Conservation (phyloP, 2,797 vertebrate genomes). For the Gymnothorax javanicus region DNA sequence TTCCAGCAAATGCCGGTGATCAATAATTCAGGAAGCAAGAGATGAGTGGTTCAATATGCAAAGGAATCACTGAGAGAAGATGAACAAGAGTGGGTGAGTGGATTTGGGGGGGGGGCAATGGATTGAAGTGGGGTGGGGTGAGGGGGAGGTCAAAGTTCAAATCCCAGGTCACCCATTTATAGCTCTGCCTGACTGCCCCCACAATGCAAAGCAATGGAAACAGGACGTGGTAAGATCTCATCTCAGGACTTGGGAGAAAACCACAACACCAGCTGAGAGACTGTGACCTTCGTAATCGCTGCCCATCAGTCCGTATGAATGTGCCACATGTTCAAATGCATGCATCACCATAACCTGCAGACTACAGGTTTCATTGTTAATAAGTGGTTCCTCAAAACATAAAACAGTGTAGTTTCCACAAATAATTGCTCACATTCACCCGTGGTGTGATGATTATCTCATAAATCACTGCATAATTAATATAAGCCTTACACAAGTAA, state of each 20-base stretch:
- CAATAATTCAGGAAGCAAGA: slow-evolving; percentile 9
- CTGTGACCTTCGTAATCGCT: background rate
- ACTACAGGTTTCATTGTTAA: background rate
- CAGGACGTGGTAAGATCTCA: background rate
- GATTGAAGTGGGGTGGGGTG: background rate
- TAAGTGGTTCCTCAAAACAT: background rate
- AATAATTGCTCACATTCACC: background rate
- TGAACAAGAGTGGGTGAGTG: background rate
- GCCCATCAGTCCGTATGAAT: background rate
- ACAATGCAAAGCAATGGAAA: background rate
- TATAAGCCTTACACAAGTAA: no score
- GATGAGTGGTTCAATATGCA: background rate
- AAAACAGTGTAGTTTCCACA: background rate
- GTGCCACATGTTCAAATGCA: background rate
- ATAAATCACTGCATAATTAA: no score
- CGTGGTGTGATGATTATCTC: no score
- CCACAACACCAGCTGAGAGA: background rate
- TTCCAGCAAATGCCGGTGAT: slow-evolving; percentile 13
- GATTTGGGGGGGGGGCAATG: background rate
- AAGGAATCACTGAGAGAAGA: background rate
- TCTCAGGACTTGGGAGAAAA: background rate
- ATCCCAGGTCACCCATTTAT: slow-evolving; percentile 2
- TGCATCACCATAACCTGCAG: background rate
- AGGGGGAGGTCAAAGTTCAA: background rate
- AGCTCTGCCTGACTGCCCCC: background rate